These are phyloP conservation scores for Sclerodermus sp. DNA, from an alignment of 2,888 invertebrate genomes.

Conservation along the genomic window DNA sequence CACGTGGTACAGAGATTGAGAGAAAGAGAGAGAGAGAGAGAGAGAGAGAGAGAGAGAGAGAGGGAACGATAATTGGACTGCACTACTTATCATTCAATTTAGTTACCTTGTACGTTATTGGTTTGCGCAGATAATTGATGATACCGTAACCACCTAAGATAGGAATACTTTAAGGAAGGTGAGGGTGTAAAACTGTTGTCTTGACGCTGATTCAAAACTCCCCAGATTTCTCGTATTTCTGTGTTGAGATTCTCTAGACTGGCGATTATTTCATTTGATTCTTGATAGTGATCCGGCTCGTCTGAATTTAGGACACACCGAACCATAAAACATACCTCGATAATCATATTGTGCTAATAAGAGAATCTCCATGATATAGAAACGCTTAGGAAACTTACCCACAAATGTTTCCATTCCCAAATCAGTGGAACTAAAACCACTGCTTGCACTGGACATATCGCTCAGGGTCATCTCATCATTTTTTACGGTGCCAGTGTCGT, in stretches of 20 bases:
- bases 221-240: slow-evolving; percentile 72
- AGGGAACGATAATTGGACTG: too few relatives aligned
- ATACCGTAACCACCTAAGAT: slow-evolving; percentile 61
- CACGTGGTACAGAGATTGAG: too few relatives aligned
- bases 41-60: slow-evolving; percentile 8
- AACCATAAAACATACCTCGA: background rate
- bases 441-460: slow-evolving; percentile 66
- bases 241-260: slow-evolving; percentile 71
- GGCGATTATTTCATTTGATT: slow-evolving; percentile 71
- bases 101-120: slow-evolving; percentile 42
- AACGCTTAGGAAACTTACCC: slow-evolving; percentile 30
- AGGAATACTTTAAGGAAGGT: slow-evolving; percentile 61
- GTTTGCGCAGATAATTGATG: slow-evolving; percentile 43
- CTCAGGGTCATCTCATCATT: slow-evolving; percentile 68
- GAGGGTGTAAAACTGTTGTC: slow-evolving; percentile 61
- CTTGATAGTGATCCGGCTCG: slow-evolving; percentile 62
- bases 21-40: too few relatives aligned
- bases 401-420: slow-evolving; percentile 63
- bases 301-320: slow-evolving; percentile 28
- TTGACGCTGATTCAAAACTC: slow-evolving; percentile 67
- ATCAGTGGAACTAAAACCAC: slow-evolving; percentile 70
- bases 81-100: too few relatives aligned
- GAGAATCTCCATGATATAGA: slow-evolving; percentile 3
- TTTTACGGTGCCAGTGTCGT: slow-evolving; percentile 42
- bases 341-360: too few relatives aligned